Conservation (phyloP, 2,797 vertebrate species). For the Peromyscus eremicus region DNA sequence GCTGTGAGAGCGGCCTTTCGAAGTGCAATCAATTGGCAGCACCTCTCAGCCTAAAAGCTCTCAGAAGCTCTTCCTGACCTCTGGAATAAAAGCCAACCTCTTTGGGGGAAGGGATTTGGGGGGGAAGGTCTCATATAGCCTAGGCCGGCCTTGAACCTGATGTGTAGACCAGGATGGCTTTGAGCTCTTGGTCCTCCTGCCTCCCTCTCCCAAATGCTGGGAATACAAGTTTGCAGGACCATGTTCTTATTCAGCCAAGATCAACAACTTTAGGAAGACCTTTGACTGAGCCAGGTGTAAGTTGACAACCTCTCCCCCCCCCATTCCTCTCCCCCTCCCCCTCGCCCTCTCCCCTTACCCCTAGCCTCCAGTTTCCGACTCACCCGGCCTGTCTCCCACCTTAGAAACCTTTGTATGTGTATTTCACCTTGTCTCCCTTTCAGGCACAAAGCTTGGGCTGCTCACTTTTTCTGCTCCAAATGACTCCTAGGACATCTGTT, state of each 20-base stretch:
- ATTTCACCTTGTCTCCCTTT: background rate
- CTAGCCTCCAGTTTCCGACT: background rate
- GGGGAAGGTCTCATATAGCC: background rate
- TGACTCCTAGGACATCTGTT: slow-evolving; percentile 49
- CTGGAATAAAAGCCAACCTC: slow-evolving; percentile 41
- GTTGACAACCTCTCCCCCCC: background rate
- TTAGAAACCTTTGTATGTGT: background rate
- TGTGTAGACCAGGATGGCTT: background rate
- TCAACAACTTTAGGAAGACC: background rate
- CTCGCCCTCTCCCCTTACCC: background rate
- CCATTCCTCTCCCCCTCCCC: background rate
- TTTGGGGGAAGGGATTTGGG: background rate
- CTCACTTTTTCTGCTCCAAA: slow-evolving; percentile 21
- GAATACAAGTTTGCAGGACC: background rate
- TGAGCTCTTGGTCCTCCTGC: background rate
- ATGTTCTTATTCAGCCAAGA: too few relatives aligned
- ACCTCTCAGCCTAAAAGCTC: slow-evolving; percentile 15
- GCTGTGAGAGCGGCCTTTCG: background rate
- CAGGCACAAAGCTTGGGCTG: background rate
- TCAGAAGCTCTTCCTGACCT: slow-evolving; percentile 21
- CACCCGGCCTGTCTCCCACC: background rate
- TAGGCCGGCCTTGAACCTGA: background rate
- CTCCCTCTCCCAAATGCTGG: background rate
- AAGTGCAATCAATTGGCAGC: slow-evolving; percentile 13
- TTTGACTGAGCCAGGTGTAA: too few relatives aligned